Evolutionary conservation across 2,797 vertebrate species (phyloP), one percentile per base, ranked within the genome.

Genomic region (Lycodopsis pacificus): DNA sequence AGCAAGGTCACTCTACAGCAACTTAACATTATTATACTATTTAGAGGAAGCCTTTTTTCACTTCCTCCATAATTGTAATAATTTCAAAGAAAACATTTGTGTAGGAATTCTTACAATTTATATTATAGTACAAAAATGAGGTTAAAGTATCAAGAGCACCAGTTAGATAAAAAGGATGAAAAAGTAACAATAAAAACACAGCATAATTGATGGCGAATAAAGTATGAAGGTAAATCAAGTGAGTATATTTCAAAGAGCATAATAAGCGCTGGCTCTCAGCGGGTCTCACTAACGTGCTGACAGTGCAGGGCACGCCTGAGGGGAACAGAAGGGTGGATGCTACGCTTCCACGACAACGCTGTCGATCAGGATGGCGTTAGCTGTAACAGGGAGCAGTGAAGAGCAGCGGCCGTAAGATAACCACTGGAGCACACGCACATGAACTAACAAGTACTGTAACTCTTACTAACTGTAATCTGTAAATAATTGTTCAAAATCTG

Each of bases 1-100:
- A 72, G 25, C 81, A 87, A 89, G 83, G 84, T 90, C 87, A 83
- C 34, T n/a, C 12, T 2, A 20, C 15, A 25, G 25, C 22, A 36
- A 36, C 56, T 44, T 75, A 42, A 68, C 42, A 54, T 13, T 15
- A 17, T 32, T 34, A 36, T n/a, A 64, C 56, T 2, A 20, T 20
- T 8, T 6, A 11, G 19, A 73, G 15, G 38, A 27, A 20, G 19
- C 48, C 14, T 19, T 36, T 4, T 46, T 14, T n/a, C 22, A 38
- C 4, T 20, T 57, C 7, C 12, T 25, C 8, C 4, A 20, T 36
- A 27, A 38, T 49, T 36, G 25, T 32, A 5, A 12, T 66, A 30
- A 61, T 59, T 58, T 59, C n/a, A 49, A 59, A 75, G 17, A 27
- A 9, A 20, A 56, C 19, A 30, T 53, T 61, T 38, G 2, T n/a